Base-by-base conservation (phyloP, 2,888 invertebrate genomes). In the Phyto melanocephala region DNA sequence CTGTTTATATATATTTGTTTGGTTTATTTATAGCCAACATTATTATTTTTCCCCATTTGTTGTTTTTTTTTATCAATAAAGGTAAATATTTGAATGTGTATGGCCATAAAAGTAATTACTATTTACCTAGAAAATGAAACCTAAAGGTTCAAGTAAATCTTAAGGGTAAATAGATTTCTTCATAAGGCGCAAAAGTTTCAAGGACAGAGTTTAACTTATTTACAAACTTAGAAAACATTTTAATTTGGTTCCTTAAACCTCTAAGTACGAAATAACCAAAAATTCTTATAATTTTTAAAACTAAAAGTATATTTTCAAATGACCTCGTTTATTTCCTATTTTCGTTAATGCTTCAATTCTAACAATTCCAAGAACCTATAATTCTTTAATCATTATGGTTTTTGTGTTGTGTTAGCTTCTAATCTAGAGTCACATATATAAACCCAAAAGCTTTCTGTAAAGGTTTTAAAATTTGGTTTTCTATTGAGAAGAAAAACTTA, bases 391-490 rank as follows among this genome's bases (percentile, higher is more conserved):
- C 28, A n/a, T 42, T 42, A 15, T 15, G 13, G 28, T 28, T 28
- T 28, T 6, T 28, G 6, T 52, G n/a, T 24, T 28, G 13, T 28
- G 6, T 5, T n/a, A 28, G n/a, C 24, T 8, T n/a, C n/a, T 24
- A 17, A 45, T 24, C 24, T 52, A 52, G 1, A 52, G 24, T n/a
- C 11, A 5, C 22, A 20, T 13, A 13, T 13, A 24, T 13, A 24
- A 20, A 65, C 3, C 28, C 3, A 28, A 56, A 75, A 35, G 35
- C 45, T 65, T 75, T 72, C 50, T 50, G 3, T 62, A 52, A 52
- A 58, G 65, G 47, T 42, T 65, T 75, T 58, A 15, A 58, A 58
- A 40, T 37, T 47, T 17, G 47, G 56, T 65, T 65, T 65, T 65
- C 63, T 13, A 15, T 11, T 17, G 5, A 15, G 0, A 8, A 72